A percentile compares a stretch with the other conserved stretches of the same genome.
These are phyloP conservation scores for Ginglymostoma cirratum DNA, from an alignment of 2,113 vertebrate genomes.

Conservation along the genomic window DNA sequence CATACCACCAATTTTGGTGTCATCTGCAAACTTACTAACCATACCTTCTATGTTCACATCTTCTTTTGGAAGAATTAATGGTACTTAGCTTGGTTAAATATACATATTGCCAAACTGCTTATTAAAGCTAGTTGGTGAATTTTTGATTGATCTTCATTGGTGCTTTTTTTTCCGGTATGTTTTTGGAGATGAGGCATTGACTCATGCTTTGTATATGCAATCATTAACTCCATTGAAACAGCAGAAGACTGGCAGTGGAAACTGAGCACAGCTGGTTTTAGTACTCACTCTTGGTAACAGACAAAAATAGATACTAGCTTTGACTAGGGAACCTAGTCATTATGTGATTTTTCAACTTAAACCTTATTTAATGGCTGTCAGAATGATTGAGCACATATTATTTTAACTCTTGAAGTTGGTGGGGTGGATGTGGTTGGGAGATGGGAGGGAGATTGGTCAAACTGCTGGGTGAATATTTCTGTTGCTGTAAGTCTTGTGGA, in stretches of 20 bases:
- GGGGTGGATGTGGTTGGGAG: too few species aligned
- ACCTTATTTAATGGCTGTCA: background rate
- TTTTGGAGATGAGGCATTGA: background rate
- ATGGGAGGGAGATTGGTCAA: background rate
- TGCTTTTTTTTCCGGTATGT: background rate
- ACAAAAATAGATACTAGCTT: background rate
- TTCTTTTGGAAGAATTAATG: background rate
- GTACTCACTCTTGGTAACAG: background rate
- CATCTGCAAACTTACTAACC: too few species aligned
- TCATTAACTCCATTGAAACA: background rate
- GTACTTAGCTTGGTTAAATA: background rate
- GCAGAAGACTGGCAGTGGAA: background rate
- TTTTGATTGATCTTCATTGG: conserved; percentile 1
- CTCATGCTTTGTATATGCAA: background rate
- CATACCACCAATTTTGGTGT: too few species aligned
- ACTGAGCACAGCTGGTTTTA: background rate
- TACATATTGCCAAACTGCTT: background rate
- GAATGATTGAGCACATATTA: background rate
- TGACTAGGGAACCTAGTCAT: background rate
- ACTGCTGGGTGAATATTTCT: background rate
- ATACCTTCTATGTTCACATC: too few species aligned
- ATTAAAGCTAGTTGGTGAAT: background rate
- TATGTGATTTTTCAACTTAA: background rate
- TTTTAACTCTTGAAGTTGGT: background rate
- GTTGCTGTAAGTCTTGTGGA: background rate